phyloP scores from a whole-genome alignment of 2,797 vertebrate species.

The Sebastes minor region DNA sequence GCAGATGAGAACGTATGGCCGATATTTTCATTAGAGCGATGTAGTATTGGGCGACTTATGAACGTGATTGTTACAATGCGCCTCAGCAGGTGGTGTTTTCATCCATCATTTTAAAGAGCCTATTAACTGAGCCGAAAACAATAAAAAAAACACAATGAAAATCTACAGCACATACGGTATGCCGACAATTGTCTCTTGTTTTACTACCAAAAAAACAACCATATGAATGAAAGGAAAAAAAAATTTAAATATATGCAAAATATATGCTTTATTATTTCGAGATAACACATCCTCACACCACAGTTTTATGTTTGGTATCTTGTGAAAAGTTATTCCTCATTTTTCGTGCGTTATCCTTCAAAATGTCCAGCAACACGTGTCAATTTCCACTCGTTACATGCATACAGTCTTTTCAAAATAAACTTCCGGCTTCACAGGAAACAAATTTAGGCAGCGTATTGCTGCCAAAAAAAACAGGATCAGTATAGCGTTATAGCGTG shows the following conservation, averaged over 20 bases:
- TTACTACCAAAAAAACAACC: neutral
- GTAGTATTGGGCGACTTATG: conserved; percentile 14
- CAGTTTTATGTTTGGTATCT: neutral
- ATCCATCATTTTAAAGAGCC: conserved; percentile 37
- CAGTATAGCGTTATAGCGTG: no score
- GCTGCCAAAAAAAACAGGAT: no score
- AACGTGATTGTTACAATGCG: neutral
- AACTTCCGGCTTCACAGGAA: no score
- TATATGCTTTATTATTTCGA: neutral
- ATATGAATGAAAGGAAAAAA: neutral
- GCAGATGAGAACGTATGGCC: conserved; percentile 25
- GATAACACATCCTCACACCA: neutral
- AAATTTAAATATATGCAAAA: neutral
- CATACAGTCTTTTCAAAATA: no score
- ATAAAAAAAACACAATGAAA: neutral
- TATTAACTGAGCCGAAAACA: conserved; percentile 25
- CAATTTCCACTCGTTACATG: no score
- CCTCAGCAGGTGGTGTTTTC: conserved; percentile 34
- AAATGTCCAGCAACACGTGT: no score
- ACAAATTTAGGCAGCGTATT: no score
- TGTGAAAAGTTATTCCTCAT: no score
- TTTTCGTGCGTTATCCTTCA: no score
- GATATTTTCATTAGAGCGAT: conserved; percentile 38
- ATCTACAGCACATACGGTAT: neutral
- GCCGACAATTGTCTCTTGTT: neutral